phyloP scores from a whole-genome alignment of 2,888 invertebrate genomes.

The Cataglyphis livida region DNA sequence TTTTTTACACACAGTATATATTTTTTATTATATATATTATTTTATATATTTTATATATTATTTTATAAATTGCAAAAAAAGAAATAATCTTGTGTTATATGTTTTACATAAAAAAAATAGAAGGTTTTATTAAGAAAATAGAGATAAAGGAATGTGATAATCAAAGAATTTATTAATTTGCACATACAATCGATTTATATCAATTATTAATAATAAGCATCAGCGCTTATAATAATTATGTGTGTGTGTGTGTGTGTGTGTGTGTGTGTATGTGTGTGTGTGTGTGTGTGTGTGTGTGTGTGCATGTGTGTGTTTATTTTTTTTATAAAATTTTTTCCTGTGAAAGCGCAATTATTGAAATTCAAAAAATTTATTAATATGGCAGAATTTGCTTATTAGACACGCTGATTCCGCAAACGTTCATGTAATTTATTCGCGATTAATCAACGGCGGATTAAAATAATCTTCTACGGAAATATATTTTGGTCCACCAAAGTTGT shows the following conservation, averaged over 20 bases:
- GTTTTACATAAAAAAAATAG: not conserved
- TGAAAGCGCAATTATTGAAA: not conserved
- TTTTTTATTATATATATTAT: too few relatives aligned
- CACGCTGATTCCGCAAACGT: not conserved
- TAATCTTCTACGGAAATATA: conserved; percentile 89
- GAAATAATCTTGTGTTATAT: not conserved
- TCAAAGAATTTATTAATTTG: too few relatives aligned
- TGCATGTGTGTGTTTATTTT: too few relatives aligned
- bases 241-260: too few relatives aligned
- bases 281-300: too few relatives aligned
- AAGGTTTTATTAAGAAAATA: not conserved
- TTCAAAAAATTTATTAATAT: not conserved
- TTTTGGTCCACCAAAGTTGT: conserved; percentile 93
- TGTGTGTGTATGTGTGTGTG: too few relatives aligned
- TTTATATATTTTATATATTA: too few relatives aligned
- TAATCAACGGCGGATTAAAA: conserved; percentile 78
- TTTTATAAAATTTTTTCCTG: not conserved
- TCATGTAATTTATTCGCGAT: not conserved
- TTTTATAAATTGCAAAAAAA: not conserved
- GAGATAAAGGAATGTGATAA: too few relatives aligned
- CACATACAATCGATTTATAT: too few relatives aligned
- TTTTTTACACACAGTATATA: too few relatives aligned
- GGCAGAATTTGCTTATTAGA: not conserved
- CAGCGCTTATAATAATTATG: too few relatives aligned
- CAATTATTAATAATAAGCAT: too few relatives aligned